Base-by-base conservation (phyloP, 2,797 vertebrate species). In the Peromyscus melanophrys region DNA sequence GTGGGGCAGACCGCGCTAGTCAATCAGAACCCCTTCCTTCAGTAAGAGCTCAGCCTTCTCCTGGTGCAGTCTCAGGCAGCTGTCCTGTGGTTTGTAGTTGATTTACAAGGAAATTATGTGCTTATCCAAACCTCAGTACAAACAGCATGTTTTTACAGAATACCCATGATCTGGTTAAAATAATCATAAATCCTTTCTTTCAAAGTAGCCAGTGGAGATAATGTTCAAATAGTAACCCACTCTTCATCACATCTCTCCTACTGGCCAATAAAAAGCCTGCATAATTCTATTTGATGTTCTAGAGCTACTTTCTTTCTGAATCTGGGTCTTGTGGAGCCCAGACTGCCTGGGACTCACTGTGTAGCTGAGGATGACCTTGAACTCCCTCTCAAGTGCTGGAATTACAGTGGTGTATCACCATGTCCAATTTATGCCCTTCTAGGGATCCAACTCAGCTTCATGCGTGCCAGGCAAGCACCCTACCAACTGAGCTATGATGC, bases 201-300 rank as follows among this genome's bases (percentile, higher is more conserved):
- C 2, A 55, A 92, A 75, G 21, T 13, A 89, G 40, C 73, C 75
- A 91, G 3, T 77, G 37, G 49, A 89, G 83, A 93, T 86, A 85
- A 13, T 81, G 37, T 63, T 86, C 84, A 95, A 93, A 63, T 85
- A 88, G n/a, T 81, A 91, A 71, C 46, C n/a, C 89, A 25, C 57
- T 96, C 43, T 97, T 94, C 89, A 91, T 78, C 87, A 95, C 5
- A 86, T 84, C 85, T 84, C 52, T n/a, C 19, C 8, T 90, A 23
- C 67, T 92, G 11, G 88, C 23, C 81, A 93, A 89, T 92, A 94
- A 94, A 80, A 61, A 93, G 87, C 89, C 67, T 93, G 34, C 43
- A 57, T 88, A 69, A 49, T 95, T 97, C 84, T 95, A 9, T 69
- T 93, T 37, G 73, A 65, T 27, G 29, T 87, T 96, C 43, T 95